Base-by-base conservation (phyloP, 2,797 vertebrate species). In the Ficedula albicollis region DNA sequence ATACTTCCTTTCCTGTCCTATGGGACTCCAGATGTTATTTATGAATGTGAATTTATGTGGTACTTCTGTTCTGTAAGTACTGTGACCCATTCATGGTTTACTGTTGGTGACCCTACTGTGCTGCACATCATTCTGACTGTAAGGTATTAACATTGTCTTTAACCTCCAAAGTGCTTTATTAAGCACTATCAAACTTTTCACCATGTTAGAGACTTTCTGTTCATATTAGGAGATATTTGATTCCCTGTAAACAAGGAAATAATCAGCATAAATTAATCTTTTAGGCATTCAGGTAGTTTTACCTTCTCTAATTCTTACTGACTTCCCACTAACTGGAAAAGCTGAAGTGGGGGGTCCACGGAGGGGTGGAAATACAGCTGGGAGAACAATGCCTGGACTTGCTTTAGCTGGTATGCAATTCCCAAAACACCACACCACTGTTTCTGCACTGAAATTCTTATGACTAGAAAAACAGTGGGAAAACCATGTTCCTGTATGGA, bases 361-460 rank as follows among this genome's bases (percentile, higher is more conserved):
- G 56, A 69, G 44, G 20, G 22, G 16, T 77, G 18, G 58, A 93
- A 87, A 76, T 21, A 36, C 38, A 70, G 38, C 51, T 66, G 39
- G n/a, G 90, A 85, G 78, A 93, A 91, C 79, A 94, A 85, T 67
- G 62, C 41, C 76, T 95, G 78, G 86, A 90, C 92, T 69, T 89
- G 67, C 79, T 96, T 85, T 85, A 81, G 83, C 55, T 94, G 92
- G 68, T 74, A 69, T 75, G 73, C 72, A 80, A 43, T 58, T 96
- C 91, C 89, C 90, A 20, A 4, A 32, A 78, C 80, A 58, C 54
- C 72, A 48, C 11, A 90, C 22, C 59, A 46, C 64, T 56, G 27
- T n/a, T 86, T 78, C 64, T 81, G 68, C 69, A 84, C 38, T 87
- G 51, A 84, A 94, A 93, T 59, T 84, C 84, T 38, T 76, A 56